Conservation (phyloP, 2,888 invertebrate species). For the Pyrochroa serraticornis region DNA sequence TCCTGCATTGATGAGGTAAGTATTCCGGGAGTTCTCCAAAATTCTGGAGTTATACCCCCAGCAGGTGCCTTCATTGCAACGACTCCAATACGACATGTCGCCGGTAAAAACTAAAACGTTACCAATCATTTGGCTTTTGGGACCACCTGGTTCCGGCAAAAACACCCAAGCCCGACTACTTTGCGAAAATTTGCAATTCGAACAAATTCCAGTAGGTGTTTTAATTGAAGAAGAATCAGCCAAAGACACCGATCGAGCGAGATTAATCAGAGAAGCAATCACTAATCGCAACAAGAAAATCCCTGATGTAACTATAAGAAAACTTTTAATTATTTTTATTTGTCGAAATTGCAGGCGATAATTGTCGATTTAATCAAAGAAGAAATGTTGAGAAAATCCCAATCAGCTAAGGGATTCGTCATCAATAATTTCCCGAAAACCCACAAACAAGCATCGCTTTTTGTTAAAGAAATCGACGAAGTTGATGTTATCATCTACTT, state of each 20-base stretch:
- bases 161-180: constrained; percentile 42
- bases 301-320: constrained; percentile 43
- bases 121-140: constrained; percentile 63
- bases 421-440: constrained; percentile 65
- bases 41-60: not conserved
- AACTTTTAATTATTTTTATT: too few relatives aligned
- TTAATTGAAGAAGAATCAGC: constrained; percentile 59
- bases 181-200: constrained; percentile 39
- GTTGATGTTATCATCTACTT: constrained; percentile 50
- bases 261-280: constrained; percentile 60
- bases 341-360: constrained; percentile 56
- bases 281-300: constrained; percentile 56
- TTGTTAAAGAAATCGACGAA: constrained; percentile 49
- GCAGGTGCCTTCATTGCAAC: constrained; percentile 30
- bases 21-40: not conserved
- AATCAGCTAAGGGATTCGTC: constrained; percentile 61
- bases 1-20: constrained; percentile 39
- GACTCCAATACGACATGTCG: constrained; percentile 51
- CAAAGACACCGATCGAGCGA: constrained; percentile 61
- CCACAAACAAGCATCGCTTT: constrained; percentile 52
- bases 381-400: constrained; percentile 59
- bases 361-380: constrained; percentile 65
- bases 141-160: constrained; percentile 50
- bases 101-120: constrained; percentile 53
- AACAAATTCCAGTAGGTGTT: constrained; percentile 51